Evolutionary conservation across 2,797 vertebrate genomes (phyloP).

Genomic region (Eulemur mongoz): DNA sequence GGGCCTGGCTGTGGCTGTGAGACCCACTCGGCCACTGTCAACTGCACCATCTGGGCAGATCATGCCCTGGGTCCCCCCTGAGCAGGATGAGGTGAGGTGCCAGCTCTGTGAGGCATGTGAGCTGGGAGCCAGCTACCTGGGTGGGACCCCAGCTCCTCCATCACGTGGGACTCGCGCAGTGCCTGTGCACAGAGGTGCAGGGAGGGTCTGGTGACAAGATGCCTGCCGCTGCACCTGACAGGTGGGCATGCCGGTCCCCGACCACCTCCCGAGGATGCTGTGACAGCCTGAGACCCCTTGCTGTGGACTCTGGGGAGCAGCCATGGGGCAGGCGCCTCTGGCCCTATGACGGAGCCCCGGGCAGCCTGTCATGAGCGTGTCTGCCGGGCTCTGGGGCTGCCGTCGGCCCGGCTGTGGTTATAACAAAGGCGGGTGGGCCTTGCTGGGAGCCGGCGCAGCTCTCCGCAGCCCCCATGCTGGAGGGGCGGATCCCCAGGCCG

Average conservation of each 20-base stretch:
- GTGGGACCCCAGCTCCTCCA: neutral
- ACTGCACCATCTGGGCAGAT: neutral
- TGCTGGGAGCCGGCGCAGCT: neutral
- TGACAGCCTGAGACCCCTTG: rapidly evolving
- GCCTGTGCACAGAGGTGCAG: rapidly evolving
- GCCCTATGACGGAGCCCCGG: rapidly evolving
- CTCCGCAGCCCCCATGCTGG: rapidly evolving
- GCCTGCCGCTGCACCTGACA: neutral
- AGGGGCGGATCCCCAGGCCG: neutral
- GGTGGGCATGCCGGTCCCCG: neutral
- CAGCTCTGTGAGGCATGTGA: rapidly evolving
- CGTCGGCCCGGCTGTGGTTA: neutral
- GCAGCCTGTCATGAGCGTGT: neutral
- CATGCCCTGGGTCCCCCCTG: neutral
- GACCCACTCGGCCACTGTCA: neutral
- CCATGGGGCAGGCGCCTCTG: neutral
- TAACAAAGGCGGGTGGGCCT: neutral
- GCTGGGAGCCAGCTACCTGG: neutral
- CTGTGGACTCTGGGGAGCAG: neutral
- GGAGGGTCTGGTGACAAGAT: rapidly evolving
- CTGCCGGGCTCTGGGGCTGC: neutral
- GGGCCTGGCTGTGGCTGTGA: neutral
- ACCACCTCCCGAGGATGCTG: neutral
- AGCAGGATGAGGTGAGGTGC: neutral
- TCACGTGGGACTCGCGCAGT: neutral